Conservation (phyloP, 2,113 vertebrate genomes). For the Sminthopsis crassicaudata region DNA sequence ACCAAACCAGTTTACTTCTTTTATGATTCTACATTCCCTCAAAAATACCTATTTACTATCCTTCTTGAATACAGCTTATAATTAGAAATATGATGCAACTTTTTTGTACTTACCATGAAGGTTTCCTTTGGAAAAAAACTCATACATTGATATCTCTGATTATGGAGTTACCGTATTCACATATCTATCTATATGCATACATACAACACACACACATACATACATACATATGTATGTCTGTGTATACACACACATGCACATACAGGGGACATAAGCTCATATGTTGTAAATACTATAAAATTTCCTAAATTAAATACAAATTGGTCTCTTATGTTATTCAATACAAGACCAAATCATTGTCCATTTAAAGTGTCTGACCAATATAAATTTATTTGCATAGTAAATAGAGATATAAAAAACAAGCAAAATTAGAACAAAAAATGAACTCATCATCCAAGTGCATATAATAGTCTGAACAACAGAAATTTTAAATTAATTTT, state of each 20-base stretch:
- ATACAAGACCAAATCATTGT: not conserved
- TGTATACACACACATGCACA: no score
- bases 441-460: not conserved
- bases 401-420: no score
- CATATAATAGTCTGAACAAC: not conserved
- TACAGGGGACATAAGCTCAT: no score
- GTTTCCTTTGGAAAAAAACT: not conserved
- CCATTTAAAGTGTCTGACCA: not conserved
- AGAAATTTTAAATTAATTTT: not conserved
- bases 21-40: not conserved
- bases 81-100: not conserved
- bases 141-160: not conserved
- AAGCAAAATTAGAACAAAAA: no score
- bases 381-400: not conserved
- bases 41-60: not conserved
- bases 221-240: no score
- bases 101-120: not conserved
- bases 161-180: not conserved
- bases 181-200: no score
- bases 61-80: not conserved
- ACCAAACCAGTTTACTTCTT: not conserved
- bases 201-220: no score
- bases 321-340: not conserved
- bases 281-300: not conserved
- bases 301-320: not conserved